Conservation (phyloP, 2,888 invertebrate species). For the Actias luna region DNA sequence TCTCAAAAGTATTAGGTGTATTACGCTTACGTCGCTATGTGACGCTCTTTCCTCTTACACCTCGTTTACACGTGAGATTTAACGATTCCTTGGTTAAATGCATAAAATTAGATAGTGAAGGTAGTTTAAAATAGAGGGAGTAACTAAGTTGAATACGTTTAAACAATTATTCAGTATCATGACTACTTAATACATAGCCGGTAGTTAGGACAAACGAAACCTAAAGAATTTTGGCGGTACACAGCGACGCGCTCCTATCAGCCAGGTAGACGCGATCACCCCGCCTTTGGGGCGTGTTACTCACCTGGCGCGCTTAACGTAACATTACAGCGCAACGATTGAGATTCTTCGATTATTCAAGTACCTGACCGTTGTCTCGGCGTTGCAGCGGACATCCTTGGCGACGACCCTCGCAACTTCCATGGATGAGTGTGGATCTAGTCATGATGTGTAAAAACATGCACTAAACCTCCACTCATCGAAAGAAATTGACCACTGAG, state of each 20-base stretch:
- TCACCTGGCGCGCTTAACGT: conserved; percentile 66
- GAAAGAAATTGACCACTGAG: conserved; percentile 82
- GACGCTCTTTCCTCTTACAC: conserved; percentile 52
- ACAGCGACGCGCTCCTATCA: conserved; percentile 28
- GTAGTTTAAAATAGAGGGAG: neutral
- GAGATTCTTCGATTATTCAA: conserved; percentile 47
- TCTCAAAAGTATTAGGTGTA: conserved; percentile 79
- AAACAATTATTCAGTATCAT: neutral
- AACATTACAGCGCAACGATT: conserved; percentile 69
- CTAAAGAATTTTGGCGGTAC: conserved; percentile 63
- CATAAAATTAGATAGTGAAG: conserved; percentile 14
- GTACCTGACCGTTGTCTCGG: conserved; percentile 20
- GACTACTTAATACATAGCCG: neutral
- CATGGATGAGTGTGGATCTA: conserved; percentile 92
- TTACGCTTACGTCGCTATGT: conserved; percentile 65
- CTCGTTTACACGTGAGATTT: conserved; percentile 49
- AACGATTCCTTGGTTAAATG: conserved; percentile 39
- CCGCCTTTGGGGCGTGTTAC: conserved; percentile 48
- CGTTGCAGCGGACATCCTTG: conserved; percentile 34
- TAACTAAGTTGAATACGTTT: neutral
- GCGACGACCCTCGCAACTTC: conserved; percentile 81
- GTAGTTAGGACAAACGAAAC: conserved; percentile 48
- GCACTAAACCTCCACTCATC: conserved; percentile 89
- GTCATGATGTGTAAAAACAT: conserved; percentile 86
- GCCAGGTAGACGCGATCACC: conserved; percentile 65